Base-by-base conservation (phyloP, 2,797 vertebrate genomes). In the Dendrocincla fuliginosa region DNA sequence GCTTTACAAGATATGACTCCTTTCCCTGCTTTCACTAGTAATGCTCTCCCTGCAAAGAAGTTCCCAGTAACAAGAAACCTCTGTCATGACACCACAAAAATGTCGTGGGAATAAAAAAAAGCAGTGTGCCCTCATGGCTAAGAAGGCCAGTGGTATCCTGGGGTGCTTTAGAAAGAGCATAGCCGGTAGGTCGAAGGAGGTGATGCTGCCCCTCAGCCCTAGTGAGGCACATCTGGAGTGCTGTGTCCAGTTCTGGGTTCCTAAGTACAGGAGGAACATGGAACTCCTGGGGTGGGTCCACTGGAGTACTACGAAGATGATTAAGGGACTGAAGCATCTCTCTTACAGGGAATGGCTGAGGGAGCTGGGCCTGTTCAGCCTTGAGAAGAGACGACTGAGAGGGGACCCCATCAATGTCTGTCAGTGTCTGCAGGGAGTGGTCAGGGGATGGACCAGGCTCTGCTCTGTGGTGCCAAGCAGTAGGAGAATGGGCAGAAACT, bases 321-420 rank as follows among this genome's bases (percentile, higher is more conserved):
- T 28, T 56, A 28, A 24, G 27, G 47, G 35, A 1, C 17, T 82
- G 69, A 47, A 61, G 15, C 25, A 16, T 32, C 5, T 44, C 39
- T 63, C 25, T 16, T 5, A 9, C 0, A 3, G 13, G 55, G 14
- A 68, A 53, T 60, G 47, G 30, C 61, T 53, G 77, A 46, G 41
- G 47, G 33, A 14, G 30, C 47, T 74, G 53, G 33, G 8, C 0
- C 24, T 88, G 5, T 35, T 53, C 41, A 35, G 30, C 33, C 20
- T 47, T 0, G 1, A 47, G 60, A 25, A 3, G 61, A 32, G 61
- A 27, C 0, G 0, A 7, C 4, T 67, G 30, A 65, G 68, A 67
- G 3, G 53, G 28, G 1, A 3, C 8, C 10, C 5, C 33, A 22
- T 41, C 46, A 3, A 0, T 30, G 24, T 33, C 67, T 59, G 18